These are phyloP conservation scores for Beaufortia kweichowensis DNA, from an alignment of 2,113 vertebrate species.

Conservation along the genomic window DNA sequence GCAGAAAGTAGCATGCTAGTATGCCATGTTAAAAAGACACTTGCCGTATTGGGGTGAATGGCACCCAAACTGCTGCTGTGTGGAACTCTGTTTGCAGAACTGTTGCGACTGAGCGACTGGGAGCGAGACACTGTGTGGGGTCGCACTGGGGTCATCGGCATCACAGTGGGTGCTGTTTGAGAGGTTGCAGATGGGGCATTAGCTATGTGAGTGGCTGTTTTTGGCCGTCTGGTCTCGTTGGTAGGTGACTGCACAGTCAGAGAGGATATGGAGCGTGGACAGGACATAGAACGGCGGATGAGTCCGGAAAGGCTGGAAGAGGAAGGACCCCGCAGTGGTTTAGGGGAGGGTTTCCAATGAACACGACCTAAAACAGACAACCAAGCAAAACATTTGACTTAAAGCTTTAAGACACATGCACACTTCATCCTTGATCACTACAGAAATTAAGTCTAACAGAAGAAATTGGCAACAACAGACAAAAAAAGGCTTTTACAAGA, in stretches of 20 bases:
- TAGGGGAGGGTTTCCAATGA: constrained; percentile 75
- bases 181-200: constrained; percentile 61
- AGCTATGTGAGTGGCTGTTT: constrained; percentile 70
- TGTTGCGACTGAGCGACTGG: constrained; percentile 88
- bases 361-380: constrained; percentile 71
- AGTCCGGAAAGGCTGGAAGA: constrained; percentile 74
- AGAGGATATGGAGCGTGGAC: constrained; percentile 90
- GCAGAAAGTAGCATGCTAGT: neutral
- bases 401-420: constrained; percentile 34
- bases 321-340: constrained; percentile 69
- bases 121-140: constrained; percentile 80
- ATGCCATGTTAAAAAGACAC: constrained; percentile 55
- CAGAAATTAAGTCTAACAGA: constrained; percentile 4
- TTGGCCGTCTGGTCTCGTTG: constrained; percentile 78
- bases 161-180: constrained; percentile 38
- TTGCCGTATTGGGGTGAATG: constrained; percentile 81
- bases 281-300: constrained; percentile 93
- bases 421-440: neutral
- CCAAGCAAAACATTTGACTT: constrained; percentile 33
- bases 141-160: constrained; percentile 66
- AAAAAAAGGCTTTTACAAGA: neutral
- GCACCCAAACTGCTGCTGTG: constrained; percentile 77
- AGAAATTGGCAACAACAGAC: constrained; percentile 31
- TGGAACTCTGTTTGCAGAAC: constrained; percentile 76
- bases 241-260: constrained; percentile 75